Evolutionary conservation across 2,113 vertebrate genomes (phyloP).

Genomic region (Alligator sinensis): DNA sequence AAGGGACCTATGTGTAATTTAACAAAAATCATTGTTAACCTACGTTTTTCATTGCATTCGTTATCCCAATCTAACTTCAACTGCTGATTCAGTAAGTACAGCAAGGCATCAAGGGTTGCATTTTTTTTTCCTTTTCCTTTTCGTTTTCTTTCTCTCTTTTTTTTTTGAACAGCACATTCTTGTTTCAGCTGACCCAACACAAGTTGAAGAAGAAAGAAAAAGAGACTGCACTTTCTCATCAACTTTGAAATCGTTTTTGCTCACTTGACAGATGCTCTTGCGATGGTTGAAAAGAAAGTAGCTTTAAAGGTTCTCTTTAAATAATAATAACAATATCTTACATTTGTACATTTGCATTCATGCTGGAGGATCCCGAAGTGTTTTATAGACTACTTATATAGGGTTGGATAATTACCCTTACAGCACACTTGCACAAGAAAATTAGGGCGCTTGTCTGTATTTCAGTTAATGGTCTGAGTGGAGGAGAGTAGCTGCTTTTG

Average conservation of each 20-base stretch:
- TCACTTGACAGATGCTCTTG: not conserved
- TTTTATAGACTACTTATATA: not conserved
- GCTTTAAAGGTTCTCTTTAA: not conserved
- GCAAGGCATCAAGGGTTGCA: not conserved
- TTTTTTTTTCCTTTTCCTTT: not conserved
- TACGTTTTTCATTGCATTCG: not conserved
- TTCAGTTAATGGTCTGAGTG: not conserved
- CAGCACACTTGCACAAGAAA: not conserved
- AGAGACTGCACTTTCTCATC: not conserved
- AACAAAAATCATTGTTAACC: not conserved
- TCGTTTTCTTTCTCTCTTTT: not conserved
- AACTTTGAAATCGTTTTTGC: not conserved
- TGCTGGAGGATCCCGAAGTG: not conserved
- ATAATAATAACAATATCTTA: not conserved
- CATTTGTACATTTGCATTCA: not conserved
- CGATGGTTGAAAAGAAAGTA: not conserved
- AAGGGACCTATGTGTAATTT: no score
- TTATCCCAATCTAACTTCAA: not conserved
- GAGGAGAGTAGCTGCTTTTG: not conserved
- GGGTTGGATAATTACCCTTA: not conserved
- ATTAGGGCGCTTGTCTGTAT: not conserved
- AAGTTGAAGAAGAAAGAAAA: not conserved
- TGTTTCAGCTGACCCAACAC: not conserved
- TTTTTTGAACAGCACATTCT: not conserved
- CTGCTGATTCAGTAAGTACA: not conserved